These are phyloP conservation scores for Oryzias dopingdopingensis DNA, from an alignment of 2,797 vertebrate genomes.

Conservation along the genomic window DNA sequence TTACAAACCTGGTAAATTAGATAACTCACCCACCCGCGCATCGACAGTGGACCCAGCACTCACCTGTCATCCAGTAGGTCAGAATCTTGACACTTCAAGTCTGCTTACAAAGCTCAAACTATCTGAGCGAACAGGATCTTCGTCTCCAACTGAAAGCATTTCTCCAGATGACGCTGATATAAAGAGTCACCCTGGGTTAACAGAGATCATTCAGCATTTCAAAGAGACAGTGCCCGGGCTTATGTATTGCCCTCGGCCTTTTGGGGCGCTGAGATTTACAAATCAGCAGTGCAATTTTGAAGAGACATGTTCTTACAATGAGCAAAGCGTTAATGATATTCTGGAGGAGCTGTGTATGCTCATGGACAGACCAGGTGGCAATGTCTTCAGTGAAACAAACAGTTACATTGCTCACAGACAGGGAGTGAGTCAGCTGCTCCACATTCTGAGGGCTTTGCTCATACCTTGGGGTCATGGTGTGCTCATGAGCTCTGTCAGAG, in stretches of 20 bases:
- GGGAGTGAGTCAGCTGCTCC: conserved; percentile 74
- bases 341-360: conserved; percentile 60
- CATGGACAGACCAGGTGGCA: conserved; percentile 39
- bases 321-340: conserved; percentile 59
- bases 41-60: neutral
- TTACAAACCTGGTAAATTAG: neutral
- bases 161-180: conserved; percentile 1
- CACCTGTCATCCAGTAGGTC: neutral
- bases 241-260: conserved; percentile 72
- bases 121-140: conserved; percentile 13
- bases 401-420: conserved; percentile 61
- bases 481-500: conserved; percentile 65
- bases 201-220: conserved; percentile 47
- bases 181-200: neutral
- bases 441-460: conserved; percentile 74
- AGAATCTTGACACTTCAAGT: conserved; percentile 1
- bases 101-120: conserved; percentile 18
- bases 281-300: conserved; percentile 32
- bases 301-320: conserved; percentile 56
- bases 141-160: conserved; percentile 10
- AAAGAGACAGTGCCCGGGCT: conserved; percentile 39
- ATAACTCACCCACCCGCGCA: neutral
- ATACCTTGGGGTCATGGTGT: conserved; percentile 79
- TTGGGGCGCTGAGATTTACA: conserved; percentile 1
- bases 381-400: conserved; percentile 11